Base-by-base conservation (phyloP, 2,888 invertebrate species). In the Omphaloscelis lunosa region DNA sequence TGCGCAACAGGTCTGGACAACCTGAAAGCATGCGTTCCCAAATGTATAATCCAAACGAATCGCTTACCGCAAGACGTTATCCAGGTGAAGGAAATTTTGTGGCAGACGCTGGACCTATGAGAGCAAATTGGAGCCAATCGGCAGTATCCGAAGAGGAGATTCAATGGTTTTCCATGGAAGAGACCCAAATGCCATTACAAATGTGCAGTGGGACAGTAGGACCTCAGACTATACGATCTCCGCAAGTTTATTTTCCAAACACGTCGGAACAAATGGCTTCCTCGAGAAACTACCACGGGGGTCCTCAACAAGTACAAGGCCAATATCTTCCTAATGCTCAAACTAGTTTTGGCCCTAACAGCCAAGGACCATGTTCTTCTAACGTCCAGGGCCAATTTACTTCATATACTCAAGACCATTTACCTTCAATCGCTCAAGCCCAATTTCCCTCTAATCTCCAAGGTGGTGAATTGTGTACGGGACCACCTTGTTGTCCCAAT, bases 111-210 rank as follows among this genome's bases (percentile, higher is more conserved):
- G 66, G 39, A 9, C 59, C 78, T 34, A 53, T 29, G 23, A 27
- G 12, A 20, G 6, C 3, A 12, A 34, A 41, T 34, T 72, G 80
- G 77, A 17, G 20, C 11, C 58, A 68, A 53, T 27, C 20, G 7
- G 17, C 83, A 20, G 41, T 41, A 45, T 17, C 59, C 11, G 56
- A 68, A 51, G 77, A 70, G 1, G 29, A 79, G 15, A 63, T 29
- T 12, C 67, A 77, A 77, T 83, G 85, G 85, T 11, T 68, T 15
- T 82, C 87, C n/a, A 66, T 86, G 53, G 75, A 88, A 29, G 27
- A 51, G 8, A 80, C 80, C 7, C 62, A 62, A 72, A 9, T 41
- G 1, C 80, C 82, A 12, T 20, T 66, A 53, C 66, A 51, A 61
- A 66, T 88, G 59, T n/a, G 34, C 0, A 69, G 76, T 48, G 27